These are phyloP conservation scores for Vannuccia rotundouncinata DNA, from an alignment of 2,888 invertebrate genomes.

Conservation along the genomic window DNA sequence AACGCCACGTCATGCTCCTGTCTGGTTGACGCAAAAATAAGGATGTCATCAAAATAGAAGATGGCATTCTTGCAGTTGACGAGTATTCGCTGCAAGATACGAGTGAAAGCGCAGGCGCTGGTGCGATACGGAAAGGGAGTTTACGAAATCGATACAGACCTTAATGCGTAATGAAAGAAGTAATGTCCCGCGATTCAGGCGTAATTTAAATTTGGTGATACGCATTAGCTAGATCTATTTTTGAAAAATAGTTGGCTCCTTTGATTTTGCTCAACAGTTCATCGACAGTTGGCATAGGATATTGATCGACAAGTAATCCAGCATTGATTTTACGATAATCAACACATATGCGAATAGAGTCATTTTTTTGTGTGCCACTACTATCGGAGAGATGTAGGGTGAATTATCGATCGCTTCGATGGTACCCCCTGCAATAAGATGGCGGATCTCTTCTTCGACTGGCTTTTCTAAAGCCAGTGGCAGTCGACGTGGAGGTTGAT, in stretches of 20 bases:
- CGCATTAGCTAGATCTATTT: slow-evolving; percentile 24
- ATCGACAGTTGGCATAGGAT: neutral
- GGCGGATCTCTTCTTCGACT: too few relatives aligned
- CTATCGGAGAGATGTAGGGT: too few relatives aligned
- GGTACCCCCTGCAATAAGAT: too few relatives aligned
- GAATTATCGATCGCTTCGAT: too few relatives aligned
- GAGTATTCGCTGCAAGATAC: slow-evolving; percentile 7
- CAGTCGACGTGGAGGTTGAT: neutral
- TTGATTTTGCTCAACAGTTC: slow-evolving; percentile 30
- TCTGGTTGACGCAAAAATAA: slow-evolving; percentile 29
- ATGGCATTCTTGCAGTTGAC: slow-evolving; percentile 7
- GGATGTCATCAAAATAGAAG: slow-evolving; percentile 15
- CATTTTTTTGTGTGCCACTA: too few relatives aligned
- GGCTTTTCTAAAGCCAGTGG: too few relatives aligned
- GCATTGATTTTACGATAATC: too few relatives aligned
- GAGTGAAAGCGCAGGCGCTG: slow-evolving; percentile 21
- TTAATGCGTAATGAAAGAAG: slow-evolving; percentile 4
- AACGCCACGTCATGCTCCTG: neutral
- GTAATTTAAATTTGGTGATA: slow-evolving; percentile 16
- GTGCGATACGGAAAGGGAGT: slow-evolving; percentile 13
- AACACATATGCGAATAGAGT: too few relatives aligned
- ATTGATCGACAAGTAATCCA: neutral
- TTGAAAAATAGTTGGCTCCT: slow-evolving; percentile 25
- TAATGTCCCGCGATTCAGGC: slow-evolving; percentile 5
- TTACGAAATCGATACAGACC: slow-evolving; percentile 19